Conservation (phyloP, 2,113 vertebrate genomes). For the Argyrosomus japonicus region DNA sequence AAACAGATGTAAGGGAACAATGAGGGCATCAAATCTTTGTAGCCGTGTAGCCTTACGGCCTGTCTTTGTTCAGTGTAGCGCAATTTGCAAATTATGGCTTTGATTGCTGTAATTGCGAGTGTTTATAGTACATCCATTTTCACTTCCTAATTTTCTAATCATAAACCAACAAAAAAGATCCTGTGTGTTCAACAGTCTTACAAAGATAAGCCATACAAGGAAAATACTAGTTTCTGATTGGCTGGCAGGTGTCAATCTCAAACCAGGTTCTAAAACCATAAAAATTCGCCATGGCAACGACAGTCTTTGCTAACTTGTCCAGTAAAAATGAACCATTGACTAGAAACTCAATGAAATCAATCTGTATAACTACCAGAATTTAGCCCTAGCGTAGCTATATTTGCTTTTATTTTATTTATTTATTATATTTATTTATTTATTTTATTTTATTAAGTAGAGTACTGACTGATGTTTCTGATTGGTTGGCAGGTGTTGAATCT, state of each 20-base stretch:
- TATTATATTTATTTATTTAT: too few species aligned
- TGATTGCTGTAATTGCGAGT: neutral
- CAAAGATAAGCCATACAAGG: neutral
- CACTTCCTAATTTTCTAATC: neutral
- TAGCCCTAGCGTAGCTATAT: too few species aligned
- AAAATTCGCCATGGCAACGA: conserved; percentile 1
- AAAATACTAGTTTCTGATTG: conserved; percentile 13
- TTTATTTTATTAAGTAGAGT: too few species aligned
- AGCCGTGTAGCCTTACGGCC: neutral
- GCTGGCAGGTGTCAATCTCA: neutral
- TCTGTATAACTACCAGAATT: too few species aligned
- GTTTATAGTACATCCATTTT: neutral
- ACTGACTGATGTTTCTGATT: too few species aligned
- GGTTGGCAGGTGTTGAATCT: neutral
- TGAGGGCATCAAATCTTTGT: neutral
- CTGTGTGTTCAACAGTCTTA: neutral
- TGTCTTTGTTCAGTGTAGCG: neutral
- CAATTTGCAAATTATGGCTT: neutral
- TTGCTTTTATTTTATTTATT: too few species aligned
- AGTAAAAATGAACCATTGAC: too few species aligned
- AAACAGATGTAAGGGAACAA: neutral
- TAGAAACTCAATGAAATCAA: too few species aligned
- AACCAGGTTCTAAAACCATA: neutral
- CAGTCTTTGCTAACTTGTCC: too few species aligned
- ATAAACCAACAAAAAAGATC: too few species aligned